These are phyloP conservation scores for Ammodytes marinus DNA, from an alignment of 2,113 vertebrate genomes.

Conservation along the genomic window DNA sequence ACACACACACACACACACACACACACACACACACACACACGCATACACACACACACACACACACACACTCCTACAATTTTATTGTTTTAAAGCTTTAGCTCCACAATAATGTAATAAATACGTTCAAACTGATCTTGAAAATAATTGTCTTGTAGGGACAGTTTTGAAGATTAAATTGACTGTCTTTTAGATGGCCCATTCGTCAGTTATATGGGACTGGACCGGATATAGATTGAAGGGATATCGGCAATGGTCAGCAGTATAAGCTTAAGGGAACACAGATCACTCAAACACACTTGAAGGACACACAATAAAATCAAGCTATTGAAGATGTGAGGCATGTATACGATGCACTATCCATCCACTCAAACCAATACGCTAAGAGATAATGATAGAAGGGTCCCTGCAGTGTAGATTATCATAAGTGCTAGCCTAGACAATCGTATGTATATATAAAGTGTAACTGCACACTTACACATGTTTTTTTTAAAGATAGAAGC, in stretches of 20 bases:
- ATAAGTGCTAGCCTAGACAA: not conserved
- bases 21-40: not conserved
- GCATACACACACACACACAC: constrained; percentile 1
- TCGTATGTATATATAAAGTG: not conserved
- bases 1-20: not conserved
- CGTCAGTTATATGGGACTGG: constrained; percentile 55
- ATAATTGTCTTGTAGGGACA: constrained; percentile 1
- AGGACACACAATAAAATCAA: constrained; percentile 16
- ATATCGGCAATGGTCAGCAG: constrained; percentile 51
- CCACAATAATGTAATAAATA: constrained; percentile 28
- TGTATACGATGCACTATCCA: not conserved
- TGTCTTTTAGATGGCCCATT: constrained; percentile 27
- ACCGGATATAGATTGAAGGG: constrained; percentile 22
- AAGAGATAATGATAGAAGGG: not conserved
- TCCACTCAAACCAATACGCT: not conserved
- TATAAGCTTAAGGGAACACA: constrained; percentile 6
- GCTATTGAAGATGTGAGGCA: not conserved
- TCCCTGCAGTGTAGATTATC: not conserved
- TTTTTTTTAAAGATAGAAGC: no score
- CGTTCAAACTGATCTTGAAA: constrained; percentile 24
- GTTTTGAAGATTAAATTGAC: constrained; percentile 34
- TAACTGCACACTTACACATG: no score
- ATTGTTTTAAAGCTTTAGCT: constrained; percentile 4
- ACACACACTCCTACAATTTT: not conserved
- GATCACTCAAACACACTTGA: constrained; percentile 9